These are phyloP conservation scores for Dasysyrphus albostriatus DNA, from an alignment of 2,888 invertebrate species.

Conservation along the genomic window DNA sequence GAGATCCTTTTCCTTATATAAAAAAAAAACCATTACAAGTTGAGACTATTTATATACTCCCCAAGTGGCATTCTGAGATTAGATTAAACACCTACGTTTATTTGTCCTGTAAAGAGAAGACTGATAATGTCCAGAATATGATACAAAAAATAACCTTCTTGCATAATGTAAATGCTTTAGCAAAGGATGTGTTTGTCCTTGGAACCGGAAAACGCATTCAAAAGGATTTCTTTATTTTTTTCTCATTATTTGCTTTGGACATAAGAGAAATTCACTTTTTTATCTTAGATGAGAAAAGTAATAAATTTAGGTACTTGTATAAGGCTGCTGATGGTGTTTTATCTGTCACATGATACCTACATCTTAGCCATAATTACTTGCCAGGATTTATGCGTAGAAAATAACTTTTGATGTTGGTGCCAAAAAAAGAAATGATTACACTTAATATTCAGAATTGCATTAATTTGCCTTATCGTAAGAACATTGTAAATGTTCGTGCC, in stretches of 20 bases:
- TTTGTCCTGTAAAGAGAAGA: neutral
- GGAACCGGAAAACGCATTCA: neutral
- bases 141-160: neutral
- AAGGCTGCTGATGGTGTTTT: neutral
- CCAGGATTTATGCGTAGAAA: neutral
- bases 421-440: too few relatives aligned
- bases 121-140: neutral
- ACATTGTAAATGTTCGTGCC: too few relatives aligned
- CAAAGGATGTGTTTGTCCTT: neutral
- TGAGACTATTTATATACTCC: neutral
- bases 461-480: too few relatives aligned
- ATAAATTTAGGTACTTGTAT: neutral
- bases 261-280: neutral
- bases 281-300: neutral
- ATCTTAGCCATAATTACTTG: neutral
- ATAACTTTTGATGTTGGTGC: too few relatives aligned
- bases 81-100: conserved; percentile 2
- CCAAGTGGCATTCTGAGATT: neutral
- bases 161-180: neutral
- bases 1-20: neutral
- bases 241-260: neutral
- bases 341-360: neutral
- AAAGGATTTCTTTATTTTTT: neutral
- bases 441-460: too few relatives aligned
- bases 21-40: neutral